A percentile compares a stretch with the other conserved stretches of the same genome.
phyloP scores from a whole-genome alignment of 2,113 vertebrate genomes.

The Zosterops japonicus region DNA sequence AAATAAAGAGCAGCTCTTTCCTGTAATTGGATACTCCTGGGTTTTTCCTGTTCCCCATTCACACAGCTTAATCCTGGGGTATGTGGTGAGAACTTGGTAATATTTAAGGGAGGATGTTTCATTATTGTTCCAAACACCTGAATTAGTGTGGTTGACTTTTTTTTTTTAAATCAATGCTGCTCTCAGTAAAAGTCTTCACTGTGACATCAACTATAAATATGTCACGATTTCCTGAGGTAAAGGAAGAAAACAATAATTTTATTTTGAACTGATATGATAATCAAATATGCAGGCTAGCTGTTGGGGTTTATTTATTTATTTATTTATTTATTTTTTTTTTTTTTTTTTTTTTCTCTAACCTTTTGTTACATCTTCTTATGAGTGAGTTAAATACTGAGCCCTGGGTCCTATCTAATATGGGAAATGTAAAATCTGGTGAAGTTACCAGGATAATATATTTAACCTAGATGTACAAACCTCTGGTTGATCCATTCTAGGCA shows the following conservation, averaged over 20 bases:
- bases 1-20: conserved; percentile 86
- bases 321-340: too few relatives aligned
- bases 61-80: conserved; percentile 82
- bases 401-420: background rate
- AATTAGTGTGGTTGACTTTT: background rate
- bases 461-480: background rate
- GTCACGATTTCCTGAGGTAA: background rate
- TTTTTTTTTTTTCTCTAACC: background rate
- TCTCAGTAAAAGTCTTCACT: background rate
- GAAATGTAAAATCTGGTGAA: conserved; percentile 32
- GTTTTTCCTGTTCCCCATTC: conserved; percentile 85
- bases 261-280: background rate
- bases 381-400: background rate
- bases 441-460: background rate
- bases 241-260: background rate
- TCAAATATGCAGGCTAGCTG: background rate
- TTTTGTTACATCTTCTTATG: background rate
- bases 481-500: background rate
- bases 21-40: conserved; percentile 93
- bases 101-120: conserved; percentile 37
- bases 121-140: conserved; percentile 50
- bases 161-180: background rate
- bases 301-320: background rate
- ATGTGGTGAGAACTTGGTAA: conserved; percentile 76
- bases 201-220: background rate